Conservation (phyloP, 2,113 vertebrate genomes). For the Sclerurus mexicanus region DNA sequence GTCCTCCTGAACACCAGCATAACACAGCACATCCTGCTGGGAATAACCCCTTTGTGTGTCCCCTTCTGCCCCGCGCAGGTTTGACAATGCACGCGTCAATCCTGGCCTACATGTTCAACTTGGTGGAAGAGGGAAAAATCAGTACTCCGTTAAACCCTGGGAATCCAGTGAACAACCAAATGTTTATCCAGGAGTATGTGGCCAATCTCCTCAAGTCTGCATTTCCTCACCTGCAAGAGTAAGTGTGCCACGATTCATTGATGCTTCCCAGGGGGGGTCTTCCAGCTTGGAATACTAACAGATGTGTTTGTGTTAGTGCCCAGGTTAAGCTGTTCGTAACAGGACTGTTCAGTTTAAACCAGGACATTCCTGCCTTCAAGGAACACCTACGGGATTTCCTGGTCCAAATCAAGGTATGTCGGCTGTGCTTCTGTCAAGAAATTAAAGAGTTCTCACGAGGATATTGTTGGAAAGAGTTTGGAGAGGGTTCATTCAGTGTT, state of each 20-base stretch:
- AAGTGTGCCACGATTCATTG: constrained; percentile 47
- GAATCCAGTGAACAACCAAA: constrained; percentile 89
- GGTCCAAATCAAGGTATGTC: constrained; percentile 94
- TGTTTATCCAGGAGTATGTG: constrained; percentile 97
- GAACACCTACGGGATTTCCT: constrained; percentile 98
- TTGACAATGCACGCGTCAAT: constrained; percentile 99
- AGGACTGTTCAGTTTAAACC: constrained; percentile 98
- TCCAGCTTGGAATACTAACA: neutral
- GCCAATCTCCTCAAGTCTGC: constrained; percentile 98
- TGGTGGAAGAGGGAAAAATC: constrained; percentile 98
- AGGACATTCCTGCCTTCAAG: constrained; percentile 99
- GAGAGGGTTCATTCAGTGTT: neutral
- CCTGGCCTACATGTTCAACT: constrained; percentile 99
- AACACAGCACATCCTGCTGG: fast-evolving
- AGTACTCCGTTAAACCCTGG: constrained; percentile 86
- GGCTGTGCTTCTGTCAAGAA: neutral
- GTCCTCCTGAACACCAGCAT: neutral
- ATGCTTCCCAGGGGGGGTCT: neutral
- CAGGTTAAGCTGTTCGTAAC: constrained; percentile 99
- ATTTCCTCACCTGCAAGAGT: constrained; percentile 98
- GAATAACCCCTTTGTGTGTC: neutral
- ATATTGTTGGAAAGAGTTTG: neutral
- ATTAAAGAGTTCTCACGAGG: fast-evolving
- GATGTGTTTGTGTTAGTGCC: constrained; percentile 78
- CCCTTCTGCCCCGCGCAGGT: constrained; percentile 72